Conservation (phyloP, 1,140 invertebrate species). For the Melanaphis sacchari region DNA sequence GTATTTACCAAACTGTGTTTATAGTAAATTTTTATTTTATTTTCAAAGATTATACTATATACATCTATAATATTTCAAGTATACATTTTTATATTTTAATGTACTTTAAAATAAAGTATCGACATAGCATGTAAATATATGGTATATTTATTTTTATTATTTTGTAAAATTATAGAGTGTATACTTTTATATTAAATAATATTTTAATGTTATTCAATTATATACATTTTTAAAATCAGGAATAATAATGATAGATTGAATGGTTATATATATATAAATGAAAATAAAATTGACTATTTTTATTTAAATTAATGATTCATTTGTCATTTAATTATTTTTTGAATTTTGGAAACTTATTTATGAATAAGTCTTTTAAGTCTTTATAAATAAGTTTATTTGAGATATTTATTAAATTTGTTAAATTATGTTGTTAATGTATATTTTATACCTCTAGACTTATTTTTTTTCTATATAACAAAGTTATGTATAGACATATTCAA, state of each 20-base stretch:
- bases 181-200: not conserved
- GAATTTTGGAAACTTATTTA: not conserved
- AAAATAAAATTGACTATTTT: not conserved
- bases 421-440: not conserved
- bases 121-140: not conserved
- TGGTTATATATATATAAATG: not conserved
- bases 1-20: not conserved
- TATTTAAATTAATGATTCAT: not conserved
- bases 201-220: not conserved
- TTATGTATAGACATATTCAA: not conserved
- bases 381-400: no score
- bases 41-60: not conserved
- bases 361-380: not conserved
- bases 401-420: no score
- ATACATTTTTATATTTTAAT: not conserved
- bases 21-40: not conserved
- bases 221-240: not conserved
- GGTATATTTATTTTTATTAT: not conserved
- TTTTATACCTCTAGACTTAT: not conserved
- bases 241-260: not conserved
- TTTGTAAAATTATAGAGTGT: not conserved
- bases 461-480: not conserved
- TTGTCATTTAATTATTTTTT: not conserved
- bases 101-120: not conserved
- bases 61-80: not conserved